These are phyloP conservation scores for Monomorium pharaonis DNA, from an alignment of 1,140 invertebrate species.

Conservation along the genomic window DNA sequence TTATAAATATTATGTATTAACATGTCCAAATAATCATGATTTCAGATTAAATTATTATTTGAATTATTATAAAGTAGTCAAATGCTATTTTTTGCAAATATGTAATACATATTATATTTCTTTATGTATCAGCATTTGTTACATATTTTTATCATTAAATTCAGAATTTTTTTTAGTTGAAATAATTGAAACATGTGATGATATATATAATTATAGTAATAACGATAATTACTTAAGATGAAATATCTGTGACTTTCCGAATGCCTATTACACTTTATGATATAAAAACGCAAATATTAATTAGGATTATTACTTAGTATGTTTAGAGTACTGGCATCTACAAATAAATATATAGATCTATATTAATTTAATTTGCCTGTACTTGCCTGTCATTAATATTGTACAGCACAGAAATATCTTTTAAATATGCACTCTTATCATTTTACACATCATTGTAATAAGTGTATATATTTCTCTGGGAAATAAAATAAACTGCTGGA, in stretches of 20 bases:
- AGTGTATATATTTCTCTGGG: slow-evolving; percentile 52
- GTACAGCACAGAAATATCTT: slow-evolving; percentile 40
- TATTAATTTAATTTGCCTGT: slow-evolving; percentile 29
- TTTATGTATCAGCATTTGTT: background rate
- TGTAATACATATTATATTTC: background rate
- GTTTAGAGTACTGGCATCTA: slow-evolving; percentile 32
- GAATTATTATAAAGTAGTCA: background rate
- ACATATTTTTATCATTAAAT: background rate
- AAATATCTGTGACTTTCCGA: slow-evolving; percentile 23
- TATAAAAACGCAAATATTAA: slow-evolving; percentile 23
- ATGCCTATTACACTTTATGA: slow-evolving; percentile 12
- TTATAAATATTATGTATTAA: slow-evolving; percentile 39
- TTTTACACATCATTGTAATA: slow-evolving; percentile 51
- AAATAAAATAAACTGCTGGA: slow-evolving; percentile 37
- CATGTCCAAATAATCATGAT: background rate
- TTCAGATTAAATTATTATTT: background rate
- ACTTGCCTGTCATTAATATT: slow-evolving; percentile 38
- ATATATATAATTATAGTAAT: slow-evolving; percentile 7
- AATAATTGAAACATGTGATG: background rate
- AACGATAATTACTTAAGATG: slow-evolving; percentile 10
- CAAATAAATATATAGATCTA: slow-evolving; percentile 9
- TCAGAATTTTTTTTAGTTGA: background rate
- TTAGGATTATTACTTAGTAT: slow-evolving; percentile 22
- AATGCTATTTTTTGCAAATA: background rate
- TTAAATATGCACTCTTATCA: slow-evolving; percentile 42